A percentile compares a stretch with the other conserved stretches of the same genome.
These are phyloP conservation scores for Pitta sordida DNA, from an alignment of 2,113 vertebrate species.

Conservation along the genomic window DNA sequence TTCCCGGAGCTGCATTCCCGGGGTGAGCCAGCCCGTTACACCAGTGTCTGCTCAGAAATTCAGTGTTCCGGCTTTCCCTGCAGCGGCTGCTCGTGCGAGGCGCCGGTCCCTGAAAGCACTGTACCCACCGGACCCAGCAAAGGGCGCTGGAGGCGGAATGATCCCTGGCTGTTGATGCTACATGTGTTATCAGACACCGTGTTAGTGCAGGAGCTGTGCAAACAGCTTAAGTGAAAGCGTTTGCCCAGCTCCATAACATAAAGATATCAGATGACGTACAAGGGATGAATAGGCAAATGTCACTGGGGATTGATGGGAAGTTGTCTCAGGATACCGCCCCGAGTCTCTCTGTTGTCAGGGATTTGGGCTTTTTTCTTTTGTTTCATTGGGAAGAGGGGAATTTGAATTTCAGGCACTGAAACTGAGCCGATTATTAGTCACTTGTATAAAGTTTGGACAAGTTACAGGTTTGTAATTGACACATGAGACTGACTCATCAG, in stretches of 20 bases:
- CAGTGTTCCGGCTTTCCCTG: background rate
- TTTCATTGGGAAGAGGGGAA: background rate
- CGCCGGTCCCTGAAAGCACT: too few relatives aligned
- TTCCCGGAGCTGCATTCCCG: fast-evolving
- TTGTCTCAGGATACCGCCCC: background rate
- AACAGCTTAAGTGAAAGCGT: background rate
- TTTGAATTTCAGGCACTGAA: background rate
- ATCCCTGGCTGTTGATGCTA: fast-evolving
- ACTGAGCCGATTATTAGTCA: background rate
- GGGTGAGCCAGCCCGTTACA: fast-evolving
- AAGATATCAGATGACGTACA: background rate
- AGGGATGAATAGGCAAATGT: background rate
- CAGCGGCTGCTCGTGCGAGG: background rate
- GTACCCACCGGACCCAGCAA: fast-evolving
- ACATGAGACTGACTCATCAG: background rate
- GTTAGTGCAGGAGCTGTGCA: fast-evolving
- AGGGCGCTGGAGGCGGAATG: fast-evolving
- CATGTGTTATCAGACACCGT: fast-evolving
- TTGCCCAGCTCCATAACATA: background rate
- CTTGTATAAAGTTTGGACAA: background rate
- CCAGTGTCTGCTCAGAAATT: background rate
- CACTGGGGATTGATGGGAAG: fast-evolving
- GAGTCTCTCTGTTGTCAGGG: background rate
- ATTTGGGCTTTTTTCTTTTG: background rate
- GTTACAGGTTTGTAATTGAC: background rate